Percentiles rank a stretch among this genome's conserved stretches.
Conservation (phyloP, 1,140 invertebrate species). For the Varroa destructor region DNA sequence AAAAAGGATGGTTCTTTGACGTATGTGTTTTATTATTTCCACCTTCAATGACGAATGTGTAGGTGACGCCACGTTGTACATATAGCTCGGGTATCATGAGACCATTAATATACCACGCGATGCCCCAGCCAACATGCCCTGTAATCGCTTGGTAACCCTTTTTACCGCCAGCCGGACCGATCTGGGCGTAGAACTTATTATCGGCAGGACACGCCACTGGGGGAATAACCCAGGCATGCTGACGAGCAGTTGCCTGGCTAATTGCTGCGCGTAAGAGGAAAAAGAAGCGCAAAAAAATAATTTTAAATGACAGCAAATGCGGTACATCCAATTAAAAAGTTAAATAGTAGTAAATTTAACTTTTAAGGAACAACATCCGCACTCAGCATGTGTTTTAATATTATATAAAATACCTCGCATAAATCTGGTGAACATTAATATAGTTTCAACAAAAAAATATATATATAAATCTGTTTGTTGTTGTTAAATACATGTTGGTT, state of each 20-base stretch:
- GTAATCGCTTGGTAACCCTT: constrained; percentile 39
- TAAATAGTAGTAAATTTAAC: no score
- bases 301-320: no score
- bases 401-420: no score
- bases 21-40: constrained; percentile 57
- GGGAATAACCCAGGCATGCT: constrained; percentile 34
- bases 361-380: no score
- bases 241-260: background rate
- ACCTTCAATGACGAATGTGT: constrained; percentile 56
- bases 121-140: constrained; percentile 79
- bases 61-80: constrained; percentile 71
- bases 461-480: no score
- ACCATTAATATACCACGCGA: constrained; percentile 90
- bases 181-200: constrained; percentile 36
- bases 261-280: background rate
- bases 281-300: background rate
- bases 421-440: no score
- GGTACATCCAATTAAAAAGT: no score
- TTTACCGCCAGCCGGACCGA: constrained; percentile 36
- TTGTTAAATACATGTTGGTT: no score
- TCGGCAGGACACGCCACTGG: constrained; percentile 35
- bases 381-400: no score
- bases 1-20: constrained; percentile 81
- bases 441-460: no score
- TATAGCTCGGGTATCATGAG: constrained; percentile 81